Evolutionary conservation across 2,888 invertebrate genomes (phyloP).

Genomic region (Hirtodrosophila confusa): DNA sequence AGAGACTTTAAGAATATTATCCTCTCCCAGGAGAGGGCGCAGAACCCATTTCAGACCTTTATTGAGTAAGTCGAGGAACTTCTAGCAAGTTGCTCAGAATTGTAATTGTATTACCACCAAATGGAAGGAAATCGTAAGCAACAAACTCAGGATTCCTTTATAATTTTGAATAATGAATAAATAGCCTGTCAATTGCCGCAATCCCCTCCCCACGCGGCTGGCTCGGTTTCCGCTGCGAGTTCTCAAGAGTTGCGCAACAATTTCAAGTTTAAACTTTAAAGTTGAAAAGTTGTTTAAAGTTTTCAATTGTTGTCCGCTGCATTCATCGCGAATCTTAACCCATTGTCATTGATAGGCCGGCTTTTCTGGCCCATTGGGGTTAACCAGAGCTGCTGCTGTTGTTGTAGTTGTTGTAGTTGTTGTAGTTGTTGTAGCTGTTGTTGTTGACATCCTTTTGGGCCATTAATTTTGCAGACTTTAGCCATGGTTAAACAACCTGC

Average conservation of each 20-base stretch:
- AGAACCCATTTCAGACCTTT: too few relatives aligned
- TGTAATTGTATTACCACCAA: too few relatives aligned
- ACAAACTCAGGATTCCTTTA: too few relatives aligned
- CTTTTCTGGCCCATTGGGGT: conserved; percentile 12
- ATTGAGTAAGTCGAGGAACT: too few relatives aligned
- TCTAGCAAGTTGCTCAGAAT: too few relatives aligned
- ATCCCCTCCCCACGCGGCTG: too few relatives aligned
- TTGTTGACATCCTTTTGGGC: conserved; percentile 69
- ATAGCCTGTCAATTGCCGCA: too few relatives aligned
- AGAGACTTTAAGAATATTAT: too few relatives aligned
- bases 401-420: conserved; percentile 28
- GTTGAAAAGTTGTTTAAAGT: conserved; percentile 46
- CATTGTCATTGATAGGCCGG: conserved; percentile 47
- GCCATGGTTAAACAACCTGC: conserved; percentile 54
- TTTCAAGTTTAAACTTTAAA: conserved; percentile 47
- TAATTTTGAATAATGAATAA: too few relatives aligned
- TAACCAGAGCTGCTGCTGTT: conserved; percentile 41
- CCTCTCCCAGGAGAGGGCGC: too few relatives aligned
- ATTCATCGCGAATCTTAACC: conserved; percentile 30
- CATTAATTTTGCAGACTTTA: conserved; percentile 72
- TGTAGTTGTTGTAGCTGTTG: conserved; percentile 28
- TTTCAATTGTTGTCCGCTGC: conserved; percentile 44
- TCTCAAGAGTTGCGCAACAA: conserved; percentile 26
- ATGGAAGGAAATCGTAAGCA: too few relatives aligned
- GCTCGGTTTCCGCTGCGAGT: neutral